These are phyloP conservation scores for Bos javanicus DNA, from an alignment of 2,113 vertebrate genomes.

Conservation along the genomic window DNA sequence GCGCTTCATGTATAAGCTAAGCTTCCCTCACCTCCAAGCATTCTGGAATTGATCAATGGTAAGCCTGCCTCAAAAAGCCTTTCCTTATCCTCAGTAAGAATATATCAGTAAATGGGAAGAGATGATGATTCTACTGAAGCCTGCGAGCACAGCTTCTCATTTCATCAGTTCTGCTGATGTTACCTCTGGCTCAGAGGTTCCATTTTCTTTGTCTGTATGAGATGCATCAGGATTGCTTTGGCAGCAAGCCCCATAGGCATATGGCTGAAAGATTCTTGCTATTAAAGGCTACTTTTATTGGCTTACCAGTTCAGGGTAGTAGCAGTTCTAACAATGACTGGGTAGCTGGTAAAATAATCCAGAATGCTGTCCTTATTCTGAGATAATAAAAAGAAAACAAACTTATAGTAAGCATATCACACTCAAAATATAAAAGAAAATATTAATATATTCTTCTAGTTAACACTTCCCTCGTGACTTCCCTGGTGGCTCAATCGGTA, in stretches of 20 bases:
- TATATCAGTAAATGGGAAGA: conserved; percentile 4
- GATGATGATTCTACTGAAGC: background rate
- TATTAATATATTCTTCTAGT: background rate
- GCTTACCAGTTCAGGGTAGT: background rate
- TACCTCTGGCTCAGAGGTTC: background rate
- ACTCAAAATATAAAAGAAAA: background rate
- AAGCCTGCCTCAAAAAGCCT: background rate
- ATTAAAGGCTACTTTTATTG: background rate
- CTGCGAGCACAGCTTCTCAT: background rate
- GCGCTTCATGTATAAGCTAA: background rate
- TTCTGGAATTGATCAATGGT: conserved; percentile 2
- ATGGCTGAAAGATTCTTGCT: background rate
- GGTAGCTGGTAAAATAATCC: background rate
- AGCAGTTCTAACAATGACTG: background rate
- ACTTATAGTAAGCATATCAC: background rate
- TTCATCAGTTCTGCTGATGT: background rate
- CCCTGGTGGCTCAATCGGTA: too few relatives aligned
- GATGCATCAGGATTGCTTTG: background rate
- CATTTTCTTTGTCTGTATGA: background rate
- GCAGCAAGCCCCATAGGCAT: background rate
- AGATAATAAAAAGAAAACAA: background rate
- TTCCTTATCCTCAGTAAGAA: background rate
- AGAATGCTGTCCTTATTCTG: background rate
- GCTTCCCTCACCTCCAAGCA: background rate
- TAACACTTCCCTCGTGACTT: background rate